Percentiles rank a stretch among this genome's conserved stretches.
Evolutionary conservation across 1,140 invertebrate species (phyloP).

Genomic region (Battus philenor): DNA sequence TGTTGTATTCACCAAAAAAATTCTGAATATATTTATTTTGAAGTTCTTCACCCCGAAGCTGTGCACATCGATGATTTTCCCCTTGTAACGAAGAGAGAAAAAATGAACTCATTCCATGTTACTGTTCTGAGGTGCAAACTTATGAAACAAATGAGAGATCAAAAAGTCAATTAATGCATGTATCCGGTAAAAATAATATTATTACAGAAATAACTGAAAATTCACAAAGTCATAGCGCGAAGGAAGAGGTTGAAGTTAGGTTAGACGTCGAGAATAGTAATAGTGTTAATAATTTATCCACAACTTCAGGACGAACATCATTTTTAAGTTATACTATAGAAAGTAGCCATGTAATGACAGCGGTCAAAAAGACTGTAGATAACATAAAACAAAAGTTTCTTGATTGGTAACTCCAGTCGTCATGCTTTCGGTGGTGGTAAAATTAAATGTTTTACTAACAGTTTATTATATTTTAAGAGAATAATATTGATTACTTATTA

Average conservation of each 20-base stretch:
- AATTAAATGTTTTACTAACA: constrained; percentile 25
- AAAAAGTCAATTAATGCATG: constrained; percentile 23
- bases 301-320: too few relatives aligned
- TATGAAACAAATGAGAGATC: constrained; percentile 15
- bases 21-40: constrained; percentile 33
- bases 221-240: too few relatives aligned
- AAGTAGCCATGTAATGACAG: too few relatives aligned
- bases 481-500: constrained; percentile 37
- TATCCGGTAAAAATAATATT: constrained; percentile 43
- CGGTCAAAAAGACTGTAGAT: constrained; percentile 34
- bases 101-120: constrained; percentile 33
- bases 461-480: constrained; percentile 21
- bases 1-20: constrained; percentile 33
- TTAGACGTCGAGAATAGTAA: too few relatives aligned
- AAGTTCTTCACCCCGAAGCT: constrained; percentile 29
- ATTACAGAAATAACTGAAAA: too few relatives aligned
- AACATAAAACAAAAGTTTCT: constrained; percentile 32
- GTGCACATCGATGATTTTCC: constrained; percentile 26
- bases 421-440: constrained; percentile 38
- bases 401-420: constrained; percentile 25
- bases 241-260: too few relatives aligned
- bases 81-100: constrained; percentile 33
- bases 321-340: too few relatives aligned
- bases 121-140: constrained; percentile 32
- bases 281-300: too few relatives aligned